phyloP scores from a whole-genome alignment of 2,888 invertebrate species.

The Thera britannica region DNA sequence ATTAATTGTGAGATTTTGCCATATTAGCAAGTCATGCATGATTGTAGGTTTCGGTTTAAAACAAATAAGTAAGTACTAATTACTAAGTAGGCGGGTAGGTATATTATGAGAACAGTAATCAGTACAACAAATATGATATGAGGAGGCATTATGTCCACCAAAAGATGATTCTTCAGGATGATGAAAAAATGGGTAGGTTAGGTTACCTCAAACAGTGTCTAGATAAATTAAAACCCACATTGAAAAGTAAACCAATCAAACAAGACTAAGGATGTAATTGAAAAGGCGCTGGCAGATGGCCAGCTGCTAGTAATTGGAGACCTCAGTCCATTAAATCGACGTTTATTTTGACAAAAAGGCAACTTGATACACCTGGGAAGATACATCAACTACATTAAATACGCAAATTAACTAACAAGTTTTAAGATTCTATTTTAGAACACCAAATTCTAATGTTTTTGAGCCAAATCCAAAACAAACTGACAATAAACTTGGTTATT shows the following conservation, averaged over 20 bases:
- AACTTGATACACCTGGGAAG: conserved; percentile 35
- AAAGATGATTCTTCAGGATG: not conserved
- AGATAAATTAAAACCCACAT: conserved; percentile 25
- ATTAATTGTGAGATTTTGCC: conserved; percentile 1
- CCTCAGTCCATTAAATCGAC: conserved; percentile 33
- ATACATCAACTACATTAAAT: conserved; percentile 14
- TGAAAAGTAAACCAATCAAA: conserved; percentile 30
- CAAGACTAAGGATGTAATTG: conserved; percentile 30
- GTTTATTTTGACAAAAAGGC: conserved; percentile 33
- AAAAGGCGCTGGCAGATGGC: conserved; percentile 31
- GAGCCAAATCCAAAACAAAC: not conserved
- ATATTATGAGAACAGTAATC: too few species aligned
- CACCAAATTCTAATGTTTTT: not conserved
- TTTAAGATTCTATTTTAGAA: conserved; percentile 2
- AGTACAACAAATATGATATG: too few species aligned
- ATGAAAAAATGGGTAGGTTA: not conserved
- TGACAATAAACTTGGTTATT: not conserved
- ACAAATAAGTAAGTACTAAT: too few species aligned
- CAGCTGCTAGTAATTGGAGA: conserved; percentile 33
- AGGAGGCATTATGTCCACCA: too few species aligned
- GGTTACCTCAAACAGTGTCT: not conserved
- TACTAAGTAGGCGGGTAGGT: too few species aligned
- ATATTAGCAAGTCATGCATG: not conserved
- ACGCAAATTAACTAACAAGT: conserved; percentile 15
- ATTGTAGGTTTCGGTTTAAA: too few species aligned